phyloP scores from a whole-genome alignment of 2,113 vertebrate species.

The Gobiocypris rarus region DNA sequence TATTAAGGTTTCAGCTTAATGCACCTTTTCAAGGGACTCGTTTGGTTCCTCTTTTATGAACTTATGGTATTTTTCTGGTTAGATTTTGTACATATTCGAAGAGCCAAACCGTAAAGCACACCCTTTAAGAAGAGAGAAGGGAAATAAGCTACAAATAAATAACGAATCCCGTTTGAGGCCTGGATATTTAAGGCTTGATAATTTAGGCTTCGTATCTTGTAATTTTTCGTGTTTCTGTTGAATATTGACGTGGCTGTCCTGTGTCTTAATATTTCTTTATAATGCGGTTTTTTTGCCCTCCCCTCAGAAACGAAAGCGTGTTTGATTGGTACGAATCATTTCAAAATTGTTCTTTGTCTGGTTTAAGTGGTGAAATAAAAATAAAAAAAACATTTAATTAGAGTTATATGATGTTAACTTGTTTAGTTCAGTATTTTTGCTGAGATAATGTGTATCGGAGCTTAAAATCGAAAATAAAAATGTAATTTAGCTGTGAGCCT shows the following conservation, averaged over 20 bases:
- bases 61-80: slow-evolving; percentile 26
- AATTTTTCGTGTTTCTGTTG: not conserved
- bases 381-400: not conserved
- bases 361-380: not conserved
- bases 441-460: not conserved
- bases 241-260: not conserved
- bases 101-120: slow-evolving; percentile 52
- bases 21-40: slow-evolving; percentile 49
- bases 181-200: not conserved
- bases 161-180: not conserved
- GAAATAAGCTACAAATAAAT: not conserved
- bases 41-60: slow-evolving; percentile 23
- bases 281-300: not conserved
- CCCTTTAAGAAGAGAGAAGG: not conserved
- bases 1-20: slow-evolving; percentile 17
- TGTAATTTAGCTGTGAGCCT: not conserved
- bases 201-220: not conserved
- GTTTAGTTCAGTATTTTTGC: not conserved
- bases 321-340: not conserved
- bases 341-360: not conserved
- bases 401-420: not conserved
- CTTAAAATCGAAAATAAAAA: not conserved
- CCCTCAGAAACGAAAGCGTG: not conserved
- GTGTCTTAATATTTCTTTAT: not conserved
- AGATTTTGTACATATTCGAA: slow-evolving; percentile 49